Evolutionary conservation across 1,140 invertebrate species (phyloP), one percentile per base, ranked within the genome.

Genomic region (Berghia stephanieae): DNA sequence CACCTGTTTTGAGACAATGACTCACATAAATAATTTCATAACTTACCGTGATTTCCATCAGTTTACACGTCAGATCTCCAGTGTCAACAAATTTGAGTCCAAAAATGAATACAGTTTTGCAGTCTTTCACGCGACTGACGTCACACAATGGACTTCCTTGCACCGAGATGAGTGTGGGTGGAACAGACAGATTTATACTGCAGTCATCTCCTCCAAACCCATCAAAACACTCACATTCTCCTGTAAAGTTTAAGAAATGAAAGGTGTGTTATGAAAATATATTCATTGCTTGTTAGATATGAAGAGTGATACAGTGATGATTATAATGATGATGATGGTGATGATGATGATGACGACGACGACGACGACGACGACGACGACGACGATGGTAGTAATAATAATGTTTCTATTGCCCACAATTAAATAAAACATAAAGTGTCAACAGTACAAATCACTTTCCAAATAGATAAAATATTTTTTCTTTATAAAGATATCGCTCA

Each of bases 161-260:
- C 2, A 83, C 49, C 6, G 31, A 46, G 27, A 49, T 67, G 2
- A 85, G 36, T 2, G 52, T 69, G 38, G 84, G 84, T n/a, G 82
- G 72, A 21, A 57, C 8, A 31, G 60, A 70, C 2, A 42, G 63
- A 27, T 77, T 69, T 16, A 82, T 70, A 4, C 78, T 79, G 75
- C 84, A 85, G 55, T 81, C 79, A 52, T 74, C 81, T 24, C 84
- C 84, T 67, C 76, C 79, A 75, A 71, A 82, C n/a, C 43, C 72
- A 44, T 40, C 72, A 46, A 67, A 52, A 74, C 84, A 85, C 3
- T 46, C 34, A 70, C 84, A 85, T 18, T 49, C 16, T 46, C 81
- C 83, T 84, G 69, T 36, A 78, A 76, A n/a, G n/a, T n/a, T n/a
- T n/a, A n/a, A n/a, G n/a, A n/a, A n/a, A n/a, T n/a, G n/a, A n/a